A percentile compares a stretch with the other conserved stretches of the same genome.
Conservation (phyloP, 2,113 vertebrate genomes). For the Zosterops japonicus region DNA sequence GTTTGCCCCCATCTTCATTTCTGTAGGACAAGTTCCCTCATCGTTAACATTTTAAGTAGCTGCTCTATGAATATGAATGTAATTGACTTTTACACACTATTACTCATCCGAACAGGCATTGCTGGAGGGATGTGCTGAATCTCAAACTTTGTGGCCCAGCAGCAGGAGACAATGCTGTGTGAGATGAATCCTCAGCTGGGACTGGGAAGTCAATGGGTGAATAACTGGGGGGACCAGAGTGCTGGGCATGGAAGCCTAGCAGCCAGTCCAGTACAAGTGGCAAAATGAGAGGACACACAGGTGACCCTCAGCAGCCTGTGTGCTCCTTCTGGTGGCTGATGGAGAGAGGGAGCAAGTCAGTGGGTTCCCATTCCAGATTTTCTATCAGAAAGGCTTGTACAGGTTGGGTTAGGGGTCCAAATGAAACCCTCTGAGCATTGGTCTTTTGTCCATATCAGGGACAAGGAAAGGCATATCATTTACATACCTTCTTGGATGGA, state of each 20-base stretch:
- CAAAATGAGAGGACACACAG: not conserved
- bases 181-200: not conserved
- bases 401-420: not conserved
- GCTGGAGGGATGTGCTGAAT: not conserved
- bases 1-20: constrained; percentile 66
- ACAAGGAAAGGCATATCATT: not conserved
- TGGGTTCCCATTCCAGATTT: not conserved
- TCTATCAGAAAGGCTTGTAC: not conserved
- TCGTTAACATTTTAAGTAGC: constrained; percentile 45
- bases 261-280: not conserved
- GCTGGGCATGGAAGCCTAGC: not conserved
- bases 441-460: not conserved
- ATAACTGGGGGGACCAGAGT: too few relatives aligned
- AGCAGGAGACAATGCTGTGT: not conserved
- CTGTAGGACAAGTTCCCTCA: constrained; percentile 63
- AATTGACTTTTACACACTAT: constrained; percentile 22
- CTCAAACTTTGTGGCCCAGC: not conserved
- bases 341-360: not conserved
- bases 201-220: not conserved
- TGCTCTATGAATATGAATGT: constrained; percentile 29
- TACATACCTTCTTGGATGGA: not conserved
- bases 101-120: not conserved
- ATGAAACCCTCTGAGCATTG: rapidly evolving
- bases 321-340: not conserved
- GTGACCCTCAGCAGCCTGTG: rapidly evolving